These are phyloP conservation scores for Drosophila gaucha DNA, from an alignment of 2,888 invertebrate genomes.

Conservation along the genomic window DNA sequence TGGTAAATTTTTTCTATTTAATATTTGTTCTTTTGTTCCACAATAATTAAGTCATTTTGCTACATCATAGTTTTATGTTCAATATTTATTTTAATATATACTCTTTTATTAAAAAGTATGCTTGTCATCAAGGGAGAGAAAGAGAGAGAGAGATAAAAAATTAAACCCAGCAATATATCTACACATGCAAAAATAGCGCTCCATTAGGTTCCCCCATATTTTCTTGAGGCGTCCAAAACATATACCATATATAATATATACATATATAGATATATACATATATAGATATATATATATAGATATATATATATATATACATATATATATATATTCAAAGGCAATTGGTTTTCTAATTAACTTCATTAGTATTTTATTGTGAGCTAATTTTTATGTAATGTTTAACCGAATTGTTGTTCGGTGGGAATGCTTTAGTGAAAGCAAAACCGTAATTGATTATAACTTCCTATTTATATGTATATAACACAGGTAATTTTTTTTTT, in stretches of 20 bases:
- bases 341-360: slow-evolving; percentile 60
- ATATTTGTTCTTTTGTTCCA: background rate
- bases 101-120: too few relatives aligned
- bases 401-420: slow-evolving; percentile 71
- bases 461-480: slow-evolving; percentile 73
- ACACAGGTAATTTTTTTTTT: slow-evolving; percentile 67
- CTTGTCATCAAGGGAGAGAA: too few relatives aligned
- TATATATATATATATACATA: background rate
- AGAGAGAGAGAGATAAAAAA: too few relatives aligned
- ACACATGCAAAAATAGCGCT: too few relatives aligned
- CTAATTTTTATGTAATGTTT: slow-evolving; percentile 45
- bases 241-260: too few relatives aligned
- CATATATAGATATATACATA: background rate
- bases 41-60: background rate
- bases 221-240: too few relatives aligned
- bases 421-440: slow-evolving; percentile 74
- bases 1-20: background rate
- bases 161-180: too few relatives aligned
- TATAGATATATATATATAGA: background rate
- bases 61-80: background rate
- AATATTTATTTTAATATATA: background rate
- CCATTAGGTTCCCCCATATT: too few relatives aligned
- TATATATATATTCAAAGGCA: slow-evolving; percentile 35
- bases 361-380: slow-evolving; percentile 72
- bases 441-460: slow-evolving; percentile 78